Base-by-base conservation (phyloP, 2,797 vertebrate genomes). In the Pangasius mekongensis region DNA sequence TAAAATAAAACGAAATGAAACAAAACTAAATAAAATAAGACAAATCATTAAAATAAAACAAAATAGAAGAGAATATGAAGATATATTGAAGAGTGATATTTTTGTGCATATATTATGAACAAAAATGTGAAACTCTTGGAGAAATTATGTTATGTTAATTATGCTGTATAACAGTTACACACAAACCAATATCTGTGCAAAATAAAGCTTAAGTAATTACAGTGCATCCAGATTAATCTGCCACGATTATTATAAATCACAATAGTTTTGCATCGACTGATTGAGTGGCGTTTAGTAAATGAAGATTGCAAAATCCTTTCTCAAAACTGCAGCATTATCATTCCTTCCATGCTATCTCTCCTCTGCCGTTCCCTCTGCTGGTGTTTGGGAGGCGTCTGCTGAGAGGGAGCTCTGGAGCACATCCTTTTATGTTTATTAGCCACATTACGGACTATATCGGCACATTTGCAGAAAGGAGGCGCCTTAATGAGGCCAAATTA, bases 401-500 rank as follows among this genome's bases (percentile, higher is more conserved):
- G 93, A 95, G 95, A 95, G 94, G 92, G 92, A 93, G 94, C 96
- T 95, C 83, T 87, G 96, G 95, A 95, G 94, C 94, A 95, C 95
- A 94, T 94, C 95, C 93, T 94, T 96, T 96, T 95, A 96, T 97
- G 95, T 96, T 96, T 96, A 96, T 96, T 96, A 96, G 94, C 92
- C 95, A 95, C 95, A 97, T 96, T 96, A 96, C 95, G 95, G 94
- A 95, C 95, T 96, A 93, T 95, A 96, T 96, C 95, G 96, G 94
- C 93, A 95, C 94, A 95, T 95, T 94, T 89, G 94, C 94, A 95
- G 94, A 93, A 95, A 96, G 96, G 94, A 94, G 93, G 96, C 93
- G 92, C 88, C 91, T 95, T 97, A 97, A 97, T 96, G 96, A 97
- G 95, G 66, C 52, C 93, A 96, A 97, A 97, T 97, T 96, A 97